Evolutionary conservation across 2,888 invertebrate species (phyloP), one percentile per base, ranked within the genome.

Genomic region (Cheilosia pagana): DNA sequence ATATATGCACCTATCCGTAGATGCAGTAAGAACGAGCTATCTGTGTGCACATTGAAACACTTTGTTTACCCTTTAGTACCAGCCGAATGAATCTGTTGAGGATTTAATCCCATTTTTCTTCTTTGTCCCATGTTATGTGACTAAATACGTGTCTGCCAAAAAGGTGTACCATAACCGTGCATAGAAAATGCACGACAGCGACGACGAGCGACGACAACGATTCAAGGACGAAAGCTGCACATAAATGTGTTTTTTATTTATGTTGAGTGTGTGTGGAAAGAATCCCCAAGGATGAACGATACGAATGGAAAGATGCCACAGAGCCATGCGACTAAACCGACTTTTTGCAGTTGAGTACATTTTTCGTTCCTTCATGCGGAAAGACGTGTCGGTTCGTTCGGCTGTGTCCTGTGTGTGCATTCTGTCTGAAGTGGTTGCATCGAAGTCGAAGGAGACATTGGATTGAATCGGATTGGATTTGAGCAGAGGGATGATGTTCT

Each of bases 321-420:
- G 70, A 74, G 48, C 65, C 45, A 63, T 79, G 63, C 79, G 70
- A 75, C 70, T 75, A 85, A 85, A 85, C 75, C 79, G 79, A 85
- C 65, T 75, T 85, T 85, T 85, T 75, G 83, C 79, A 85, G 83
- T 79, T 75, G 83, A 85, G 79, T 85, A 75, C 62, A 67, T 79
- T 85, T 70, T 79, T 71, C 52, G 65, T 79, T 39, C 59, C 53
- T 60, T 75, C 70, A 85, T 85, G 79, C 70, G 55, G 70, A 70
- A 75, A 70, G 70, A 79, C 45, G 70, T 75, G 79, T 75, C 53
- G 53, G 57, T 63, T 50, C n/a, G n/a, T 35, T 65, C 41, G 35
- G 43, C 45, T 39, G 35, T 28, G 50, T 1, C 4, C 3, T 41
- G 39, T 67, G 50, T 62, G 53, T 72, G 48, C 79, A 55, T 60